Percentiles rank a stretch among this genome's conserved stretches.
Conservation (phyloP, 1,140 invertebrate genomes). For the Mesaphorura yosii region DNA sequence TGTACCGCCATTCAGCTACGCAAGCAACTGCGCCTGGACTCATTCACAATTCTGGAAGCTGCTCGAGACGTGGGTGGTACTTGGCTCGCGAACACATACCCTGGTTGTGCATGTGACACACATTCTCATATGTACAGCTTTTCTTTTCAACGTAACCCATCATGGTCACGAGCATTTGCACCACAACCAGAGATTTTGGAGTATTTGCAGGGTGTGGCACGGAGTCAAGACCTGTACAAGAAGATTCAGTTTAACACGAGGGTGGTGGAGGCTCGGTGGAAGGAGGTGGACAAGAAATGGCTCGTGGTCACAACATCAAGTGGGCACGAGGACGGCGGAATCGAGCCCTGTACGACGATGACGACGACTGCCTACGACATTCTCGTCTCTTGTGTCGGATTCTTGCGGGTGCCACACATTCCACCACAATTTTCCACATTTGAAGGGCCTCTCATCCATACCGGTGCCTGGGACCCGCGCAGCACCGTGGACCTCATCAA, state of each 20-base stretch:
- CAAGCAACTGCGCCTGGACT: constrained; percentile 12
- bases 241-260: constrained; percentile 8
- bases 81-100: constrained; percentile 22
- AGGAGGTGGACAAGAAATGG: constrained; percentile 15
- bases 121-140: constrained; percentile 18
- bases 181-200: constrained; percentile 17
- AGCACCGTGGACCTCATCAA: constrained; percentile 9
- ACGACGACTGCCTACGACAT: background rate
- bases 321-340: background rate
- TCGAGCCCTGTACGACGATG: constrained; percentile 8
- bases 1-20: constrained; percentile 20
- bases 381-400: constrained; percentile 13
- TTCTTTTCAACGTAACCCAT: constrained; percentile 27
- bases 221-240: constrained; percentile 15
- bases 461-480: constrained; percentile 15
- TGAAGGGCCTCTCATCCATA: constrained; percentile 10
- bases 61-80: constrained; percentile 20
- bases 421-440: constrained; percentile 20
- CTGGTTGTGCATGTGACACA: constrained; percentile 24
- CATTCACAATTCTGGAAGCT: constrained; percentile 14
- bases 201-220: constrained; percentile 11
- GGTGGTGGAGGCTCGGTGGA: constrained; percentile 15
- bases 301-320: background rate
- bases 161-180: constrained; percentile 18
- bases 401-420: constrained; percentile 10